phyloP scores from a whole-genome alignment of 2,797 vertebrate genomes.

The Myiothlypis chrysogaster region DNA sequence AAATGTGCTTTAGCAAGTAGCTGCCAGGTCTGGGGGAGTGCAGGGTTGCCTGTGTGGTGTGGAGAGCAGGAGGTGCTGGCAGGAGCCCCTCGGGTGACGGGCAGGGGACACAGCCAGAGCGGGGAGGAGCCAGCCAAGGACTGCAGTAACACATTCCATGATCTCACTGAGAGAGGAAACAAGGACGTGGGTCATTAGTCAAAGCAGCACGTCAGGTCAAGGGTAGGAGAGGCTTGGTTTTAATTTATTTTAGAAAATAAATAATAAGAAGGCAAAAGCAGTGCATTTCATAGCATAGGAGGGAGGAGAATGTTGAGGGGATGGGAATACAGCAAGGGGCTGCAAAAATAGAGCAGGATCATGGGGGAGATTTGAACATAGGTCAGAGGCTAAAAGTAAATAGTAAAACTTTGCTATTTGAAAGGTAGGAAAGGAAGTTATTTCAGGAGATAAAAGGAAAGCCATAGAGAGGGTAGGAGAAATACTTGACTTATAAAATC shows the following conservation, averaged over 20 bases:
- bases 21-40: not conserved
- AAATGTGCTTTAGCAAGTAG: not conserved
- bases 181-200: constrained; percentile 1
- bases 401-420: not conserved
- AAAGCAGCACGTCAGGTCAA: constrained; percentile 21
- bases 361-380: not conserved
- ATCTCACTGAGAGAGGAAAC: not conserved
- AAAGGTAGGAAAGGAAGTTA: not conserved
- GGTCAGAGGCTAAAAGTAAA: not conserved
- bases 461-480: not conserved
- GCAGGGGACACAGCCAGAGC: not conserved
- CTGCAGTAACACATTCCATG: not conserved
- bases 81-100: not conserved
- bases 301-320: not conserved
- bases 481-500: not conserved
- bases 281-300: not conserved
- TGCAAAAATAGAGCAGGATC: not conserved
- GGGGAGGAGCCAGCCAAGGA: not conserved
- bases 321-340: not conserved
- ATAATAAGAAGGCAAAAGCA: not conserved
- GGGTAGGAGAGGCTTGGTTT: not conserved
- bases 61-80: not conserved
- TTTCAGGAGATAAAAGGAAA: not conserved
- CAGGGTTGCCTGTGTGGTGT: not conserved
- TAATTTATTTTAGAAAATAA: not conserved